Evolutionary conservation across 2,113 vertebrate genomes (phyloP).

Genomic region (Riparia riparia): DNA sequence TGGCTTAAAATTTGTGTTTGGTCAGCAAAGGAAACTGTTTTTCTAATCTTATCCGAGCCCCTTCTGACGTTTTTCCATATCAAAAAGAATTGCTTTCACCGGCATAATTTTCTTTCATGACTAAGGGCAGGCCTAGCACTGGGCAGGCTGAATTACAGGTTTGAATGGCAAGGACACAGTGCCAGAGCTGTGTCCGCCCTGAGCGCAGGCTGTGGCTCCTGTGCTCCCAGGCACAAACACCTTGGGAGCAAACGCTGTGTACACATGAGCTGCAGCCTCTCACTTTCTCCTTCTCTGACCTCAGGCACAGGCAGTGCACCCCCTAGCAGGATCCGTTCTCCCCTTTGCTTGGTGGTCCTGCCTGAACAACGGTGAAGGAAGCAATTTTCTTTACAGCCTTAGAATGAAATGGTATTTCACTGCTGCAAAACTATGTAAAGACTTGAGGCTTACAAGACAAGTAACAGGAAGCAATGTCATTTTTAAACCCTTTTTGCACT

Average conservation of each 20-base stretch:
- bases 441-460: not conserved
- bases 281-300: not conserved
- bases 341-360: not conserved
- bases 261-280: accelerated
- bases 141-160: not conserved
- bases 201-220: accelerated
- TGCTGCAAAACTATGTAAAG: not conserved
- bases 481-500: not conserved
- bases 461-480: not conserved
- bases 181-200: not conserved
- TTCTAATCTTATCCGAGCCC: slow-evolving; percentile 55
- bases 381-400: not conserved
- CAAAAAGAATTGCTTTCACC: not conserved
- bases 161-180: not conserved
- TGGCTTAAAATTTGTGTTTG: slow-evolving; percentile 39
- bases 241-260: not conserved
- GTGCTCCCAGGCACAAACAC: not conserved
- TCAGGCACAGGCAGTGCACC: not conserved
- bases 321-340: not conserved
- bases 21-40: slow-evolving; percentile 57
- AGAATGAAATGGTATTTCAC: slow-evolving; percentile 2
- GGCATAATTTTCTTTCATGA: not conserved
- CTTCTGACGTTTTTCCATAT: slow-evolving; percentile 46
- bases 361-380: not conserved
- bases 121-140: not conserved